Percentiles rank a stretch among this genome's conserved stretches.
These are phyloP conservation scores for Toxotes chatareus DNA, from an alignment of 2,113 vertebrate species.

Conservation along the genomic window DNA sequence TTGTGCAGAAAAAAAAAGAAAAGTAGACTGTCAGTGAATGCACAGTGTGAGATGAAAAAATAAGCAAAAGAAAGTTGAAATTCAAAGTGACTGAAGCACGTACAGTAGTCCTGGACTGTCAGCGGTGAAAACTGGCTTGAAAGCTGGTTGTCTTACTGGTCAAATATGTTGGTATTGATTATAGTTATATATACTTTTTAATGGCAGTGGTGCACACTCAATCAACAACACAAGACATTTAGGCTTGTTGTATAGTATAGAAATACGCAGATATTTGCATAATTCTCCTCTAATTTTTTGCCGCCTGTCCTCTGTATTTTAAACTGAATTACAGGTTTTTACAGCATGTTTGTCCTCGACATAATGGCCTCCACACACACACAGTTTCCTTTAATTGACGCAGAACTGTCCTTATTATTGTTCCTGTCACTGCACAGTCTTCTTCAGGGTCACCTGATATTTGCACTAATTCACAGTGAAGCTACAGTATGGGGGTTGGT, in stretches of 20 bases:
- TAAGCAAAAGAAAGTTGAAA: background rate
- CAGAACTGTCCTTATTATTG: conserved; percentile 6
- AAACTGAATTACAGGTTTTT: background rate
- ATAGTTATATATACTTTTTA: no score
- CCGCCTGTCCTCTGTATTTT: background rate
- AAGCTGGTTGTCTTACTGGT: background rate
- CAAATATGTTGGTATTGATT: background rate
- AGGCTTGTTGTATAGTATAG: background rate
- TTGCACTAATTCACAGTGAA: conserved; percentile 40
- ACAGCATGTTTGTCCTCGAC: background rate
- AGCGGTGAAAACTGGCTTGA: background rate
- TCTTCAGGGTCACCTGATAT: conserved; percentile 28
- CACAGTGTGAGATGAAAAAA: background rate
- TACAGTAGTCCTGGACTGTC: no score
- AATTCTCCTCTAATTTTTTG: background rate
- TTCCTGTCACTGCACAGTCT: conserved; percentile 23
- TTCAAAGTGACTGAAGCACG: background rate
- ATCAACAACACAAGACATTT: background rate
- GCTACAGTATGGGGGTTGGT: conserved; percentile 29
- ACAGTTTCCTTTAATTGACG: background rate
- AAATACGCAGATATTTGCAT: background rate
- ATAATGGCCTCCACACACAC: background rate
- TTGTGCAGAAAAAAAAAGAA: background rate
- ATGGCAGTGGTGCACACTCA: no score
- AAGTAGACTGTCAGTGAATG: background rate